Evolutionary conservation across 2,888 invertebrate species (phyloP), one percentile per base, ranked within the genome.

Genomic region (Trichogramma dendrolimi): DNA sequence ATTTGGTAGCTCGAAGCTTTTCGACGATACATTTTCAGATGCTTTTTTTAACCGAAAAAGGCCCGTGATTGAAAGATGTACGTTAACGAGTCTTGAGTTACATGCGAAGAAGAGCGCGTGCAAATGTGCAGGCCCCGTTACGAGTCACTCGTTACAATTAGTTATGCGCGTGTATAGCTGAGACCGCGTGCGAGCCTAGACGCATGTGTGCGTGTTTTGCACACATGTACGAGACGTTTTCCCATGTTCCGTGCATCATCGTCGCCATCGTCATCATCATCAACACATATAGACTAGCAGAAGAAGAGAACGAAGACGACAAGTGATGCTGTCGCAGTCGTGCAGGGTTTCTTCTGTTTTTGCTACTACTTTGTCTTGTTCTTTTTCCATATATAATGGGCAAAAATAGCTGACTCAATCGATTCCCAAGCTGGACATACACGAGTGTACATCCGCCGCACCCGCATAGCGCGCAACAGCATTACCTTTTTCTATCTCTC

Each of bases 391-490:
- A 60, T 50, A 60, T 57, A 58, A 58, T 58, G 56, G 66, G 65
- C 67, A 61, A 67, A 69, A 68, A 69, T 69, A 68, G 67, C 67
- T 63, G 48, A 64, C 62, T 65, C 64, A 65, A 69, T 69, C 68
- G 68, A 68, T 67, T 66, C 66, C 27, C 27, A 65, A 64, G 61
- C 65, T 62, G 67, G 66, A 63, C 57, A 62, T 66, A 42, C 57
- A 57, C 54, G 44, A 47, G 62, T 60, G 27, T 27, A 27, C 27
- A 27, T 27, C 27, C 27, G 27, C 27, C 27, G 27, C 27, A 27
- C 27, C 27, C 27, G 27, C 27, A 27, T 27, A 27, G 27, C 27
- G 27, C 27, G 3, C 27, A 3, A 27, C 27, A 27, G 27, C 27
- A 27, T 27, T 27, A 27, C 3, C 27, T 27, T 27, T 27, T 27